These are phyloP conservation scores for Nomada ferruginata DNA, from an alignment of 2,888 invertebrate species.

Conservation along the genomic window DNA sequence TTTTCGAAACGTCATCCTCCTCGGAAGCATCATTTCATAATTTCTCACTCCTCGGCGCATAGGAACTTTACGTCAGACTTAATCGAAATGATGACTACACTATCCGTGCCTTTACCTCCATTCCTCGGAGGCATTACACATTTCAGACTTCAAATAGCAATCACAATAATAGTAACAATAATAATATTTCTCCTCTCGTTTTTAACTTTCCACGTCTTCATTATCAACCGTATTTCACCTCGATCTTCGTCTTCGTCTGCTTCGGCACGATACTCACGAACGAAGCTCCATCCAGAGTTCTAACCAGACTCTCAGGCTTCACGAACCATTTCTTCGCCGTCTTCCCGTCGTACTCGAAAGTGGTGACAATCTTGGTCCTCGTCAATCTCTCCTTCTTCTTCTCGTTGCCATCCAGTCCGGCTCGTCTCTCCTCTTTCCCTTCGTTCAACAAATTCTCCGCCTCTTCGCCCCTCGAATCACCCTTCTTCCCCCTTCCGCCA, in stretches of 20 bases:
- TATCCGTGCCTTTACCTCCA: no score
- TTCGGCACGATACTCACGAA: slow-evolving; percentile 26
- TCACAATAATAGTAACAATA: no score
- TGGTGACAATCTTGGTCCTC: slow-evolving; percentile 51
- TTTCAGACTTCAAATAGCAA: no score
- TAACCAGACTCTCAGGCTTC: slow-evolving; percentile 32
- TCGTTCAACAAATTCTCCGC: slow-evolving; percentile 39
- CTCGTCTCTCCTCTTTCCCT: background rate
- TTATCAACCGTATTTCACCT: background rate
- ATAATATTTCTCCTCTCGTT: no score
- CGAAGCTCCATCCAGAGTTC: slow-evolving; percentile 5
- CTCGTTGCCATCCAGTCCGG: background rate
- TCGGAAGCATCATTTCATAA: background rate
- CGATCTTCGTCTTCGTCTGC: background rate
- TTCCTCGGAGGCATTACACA: background rate
- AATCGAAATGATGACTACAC: background rate
- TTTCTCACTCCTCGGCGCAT: background rate
- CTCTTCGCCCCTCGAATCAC: background rate
- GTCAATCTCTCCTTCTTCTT: background rate
- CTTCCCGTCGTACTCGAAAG: slow-evolving; percentile 32
- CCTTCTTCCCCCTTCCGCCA: background rate
- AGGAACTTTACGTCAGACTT: slow-evolving; percentile 14
- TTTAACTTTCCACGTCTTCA: background rate
- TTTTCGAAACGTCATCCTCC: background rate
- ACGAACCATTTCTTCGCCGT: slow-evolving; percentile 41